phyloP scores from a whole-genome alignment of 2,888 invertebrate genomes.

The Tricholauxania praeusta region DNA sequence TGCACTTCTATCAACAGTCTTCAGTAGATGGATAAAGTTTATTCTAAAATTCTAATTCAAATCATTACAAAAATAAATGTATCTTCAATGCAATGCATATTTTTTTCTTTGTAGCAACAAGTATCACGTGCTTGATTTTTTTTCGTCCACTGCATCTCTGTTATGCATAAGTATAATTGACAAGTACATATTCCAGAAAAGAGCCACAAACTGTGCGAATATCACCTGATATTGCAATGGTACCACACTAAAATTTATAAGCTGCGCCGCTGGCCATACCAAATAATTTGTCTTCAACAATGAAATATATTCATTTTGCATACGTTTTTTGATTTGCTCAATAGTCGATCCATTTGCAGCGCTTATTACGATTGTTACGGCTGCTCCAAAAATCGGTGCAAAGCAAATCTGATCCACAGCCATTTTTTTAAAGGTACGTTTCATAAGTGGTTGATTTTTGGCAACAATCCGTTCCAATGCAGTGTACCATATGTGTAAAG shows the following conservation, averaged over 20 bases:
- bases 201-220: constrained; percentile 81
- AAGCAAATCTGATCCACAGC: constrained; percentile 55
- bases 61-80: too few species aligned
- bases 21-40: too few species aligned
- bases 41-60: too few species aligned
- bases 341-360: constrained; percentile 52
- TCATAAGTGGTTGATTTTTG: constrained; percentile 46
- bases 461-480: constrained; percentile 51
- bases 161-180: constrained; percentile 71
- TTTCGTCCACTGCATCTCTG: too few species aligned
- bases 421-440: constrained; percentile 59
- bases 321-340: constrained; percentile 45
- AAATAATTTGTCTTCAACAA: constrained; percentile 55
- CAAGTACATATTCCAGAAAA: constrained; percentile 89
- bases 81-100: too few species aligned
- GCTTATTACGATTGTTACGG: constrained; percentile 54
- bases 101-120: too few species aligned
- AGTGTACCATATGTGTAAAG: constrained; percentile 56
- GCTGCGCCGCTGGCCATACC: constrained; percentile 74
- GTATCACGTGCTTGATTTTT: too few species aligned
- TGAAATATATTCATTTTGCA: constrained; percentile 45
- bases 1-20: too few species aligned
- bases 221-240: constrained; percentile 87
- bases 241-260: constrained; percentile 85
- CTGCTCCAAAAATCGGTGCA: constrained; percentile 57